Conservation (phyloP, 2,888 invertebrate species). For the Thumatha senex region DNA sequence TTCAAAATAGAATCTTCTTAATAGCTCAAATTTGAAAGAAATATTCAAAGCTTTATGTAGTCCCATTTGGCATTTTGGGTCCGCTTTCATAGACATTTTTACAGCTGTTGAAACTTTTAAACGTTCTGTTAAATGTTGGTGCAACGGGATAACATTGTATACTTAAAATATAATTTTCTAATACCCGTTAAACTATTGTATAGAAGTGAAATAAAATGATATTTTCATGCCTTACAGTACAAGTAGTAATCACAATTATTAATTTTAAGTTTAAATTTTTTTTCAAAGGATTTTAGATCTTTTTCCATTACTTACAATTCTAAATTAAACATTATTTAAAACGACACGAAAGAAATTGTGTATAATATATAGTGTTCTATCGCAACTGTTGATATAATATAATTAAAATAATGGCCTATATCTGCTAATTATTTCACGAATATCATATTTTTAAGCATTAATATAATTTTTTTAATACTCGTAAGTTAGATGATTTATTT, state of each 20-base stretch:
- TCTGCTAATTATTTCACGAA: conserved; percentile 8
- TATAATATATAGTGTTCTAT: background rate
- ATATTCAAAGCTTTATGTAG: too few species aligned
- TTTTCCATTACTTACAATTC: background rate
- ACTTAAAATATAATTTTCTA: too few species aligned
- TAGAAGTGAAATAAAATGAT: background rate
- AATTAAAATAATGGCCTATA: conserved; percentile 28
- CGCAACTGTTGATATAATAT: background rate
- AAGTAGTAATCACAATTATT: conserved; percentile 35
- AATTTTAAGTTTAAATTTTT: conserved; percentile 18
- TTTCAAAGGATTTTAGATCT: background rate
- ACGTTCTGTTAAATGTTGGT: too few species aligned
- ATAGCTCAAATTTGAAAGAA: too few species aligned
- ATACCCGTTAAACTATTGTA: too few species aligned
- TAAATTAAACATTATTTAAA: too few species aligned
- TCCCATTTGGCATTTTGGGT: too few species aligned
- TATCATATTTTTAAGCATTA: conserved; percentile 22
- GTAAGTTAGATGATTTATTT: conserved; percentile 38
- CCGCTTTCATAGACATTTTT: too few species aligned
- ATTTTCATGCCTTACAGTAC: conserved; percentile 40
- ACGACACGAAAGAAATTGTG: too few species aligned
- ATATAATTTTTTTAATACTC: conserved; percentile 31
- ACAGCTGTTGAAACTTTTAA: too few species aligned
- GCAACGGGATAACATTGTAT: too few species aligned
- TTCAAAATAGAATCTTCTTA: too few species aligned